A percentile compares a stretch with the other conserved stretches of the same genome.
Evolutionary conservation across 2,888 invertebrate species (phyloP).

Genomic region (Ephialtes manifestator): DNA sequence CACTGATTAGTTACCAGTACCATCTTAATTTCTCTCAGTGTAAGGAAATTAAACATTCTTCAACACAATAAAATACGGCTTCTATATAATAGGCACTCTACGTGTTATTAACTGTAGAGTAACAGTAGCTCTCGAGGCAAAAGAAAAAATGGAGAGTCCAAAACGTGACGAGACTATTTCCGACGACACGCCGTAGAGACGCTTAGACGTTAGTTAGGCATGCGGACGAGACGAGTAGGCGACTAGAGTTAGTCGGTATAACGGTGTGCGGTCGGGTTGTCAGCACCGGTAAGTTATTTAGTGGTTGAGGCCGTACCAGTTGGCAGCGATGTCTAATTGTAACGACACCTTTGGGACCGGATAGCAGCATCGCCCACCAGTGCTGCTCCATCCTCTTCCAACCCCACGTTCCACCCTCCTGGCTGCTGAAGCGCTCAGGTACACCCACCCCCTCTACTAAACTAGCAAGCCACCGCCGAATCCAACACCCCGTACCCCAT

Average conservation of each 20-base stretch:
- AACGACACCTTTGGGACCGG: constrained; percentile 84
- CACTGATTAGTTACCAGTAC: too few relatives aligned
- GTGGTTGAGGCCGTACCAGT: constrained; percentile 82
- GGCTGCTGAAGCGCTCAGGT: constrained; percentile 79
- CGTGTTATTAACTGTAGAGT: not conserved
- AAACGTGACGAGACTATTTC: constrained; percentile 63
- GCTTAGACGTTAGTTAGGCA: constrained; percentile 68
- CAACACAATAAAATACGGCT: not conserved
- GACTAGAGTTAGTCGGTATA: constrained; percentile 61
- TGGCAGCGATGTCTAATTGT: constrained; percentile 85
- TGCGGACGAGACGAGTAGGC: constrained; percentile 63
- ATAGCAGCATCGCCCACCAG: constrained; percentile 72
- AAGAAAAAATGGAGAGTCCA: constrained; percentile 15
- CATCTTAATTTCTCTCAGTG: too few relatives aligned
- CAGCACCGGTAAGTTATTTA: constrained; percentile 85
- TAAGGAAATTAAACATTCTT: not conserved
- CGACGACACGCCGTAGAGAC: constrained; percentile 31
- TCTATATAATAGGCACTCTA: not conserved
- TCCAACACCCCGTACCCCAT: constrained; percentile 39
- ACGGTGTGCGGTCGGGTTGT: constrained; percentile 83
- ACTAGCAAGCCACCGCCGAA: constrained; percentile 35
- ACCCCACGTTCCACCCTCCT: constrained; percentile 67
- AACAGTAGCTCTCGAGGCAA: constrained; percentile 33
- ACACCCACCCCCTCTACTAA: constrained; percentile 56
- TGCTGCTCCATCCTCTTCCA: constrained; percentile 56